Conservation (phyloP, 1,140 invertebrate species). For the Goniozus legneri region DNA sequence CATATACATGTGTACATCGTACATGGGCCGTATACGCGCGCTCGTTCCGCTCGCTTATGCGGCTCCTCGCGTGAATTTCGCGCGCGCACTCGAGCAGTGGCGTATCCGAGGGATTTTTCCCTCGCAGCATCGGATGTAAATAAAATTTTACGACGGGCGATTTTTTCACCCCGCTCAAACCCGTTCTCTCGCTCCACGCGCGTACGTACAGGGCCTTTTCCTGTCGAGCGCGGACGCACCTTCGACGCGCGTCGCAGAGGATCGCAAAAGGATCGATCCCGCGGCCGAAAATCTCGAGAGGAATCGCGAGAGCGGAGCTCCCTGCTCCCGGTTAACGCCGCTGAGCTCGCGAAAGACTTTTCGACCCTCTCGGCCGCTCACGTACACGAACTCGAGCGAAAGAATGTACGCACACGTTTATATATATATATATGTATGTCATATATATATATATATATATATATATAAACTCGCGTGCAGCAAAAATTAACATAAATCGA, state of each 20-base stretch:
- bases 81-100: too few relatives aligned
- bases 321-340: too few relatives aligned
- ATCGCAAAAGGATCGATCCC: too few relatives aligned
- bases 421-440: too few relatives aligned
- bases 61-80: too few relatives aligned
- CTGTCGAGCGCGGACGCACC: too few relatives aligned
- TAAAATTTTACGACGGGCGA: too few relatives aligned
- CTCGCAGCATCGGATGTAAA: too few relatives aligned
- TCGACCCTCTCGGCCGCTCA: background rate
- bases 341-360: too few relatives aligned
- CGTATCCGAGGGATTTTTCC: too few relatives aligned
- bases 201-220: background rate
- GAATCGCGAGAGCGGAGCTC: background rate
- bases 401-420: conserved; percentile 23
- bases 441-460: too few relatives aligned
- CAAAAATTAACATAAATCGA: conserved; percentile 32
- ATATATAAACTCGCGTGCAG: background rate
- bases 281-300: background rate
- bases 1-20: background rate
- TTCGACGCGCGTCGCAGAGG: background rate
- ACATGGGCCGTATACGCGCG: background rate
- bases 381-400: conserved; percentile 4
- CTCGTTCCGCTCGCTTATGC: background rate
- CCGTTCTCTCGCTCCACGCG: background rate
- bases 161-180: too few relatives aligned